These are phyloP conservation scores for Geophilus truncorum DNA, from an alignment of 2,888 invertebrate genomes.

Conservation along the genomic window DNA sequence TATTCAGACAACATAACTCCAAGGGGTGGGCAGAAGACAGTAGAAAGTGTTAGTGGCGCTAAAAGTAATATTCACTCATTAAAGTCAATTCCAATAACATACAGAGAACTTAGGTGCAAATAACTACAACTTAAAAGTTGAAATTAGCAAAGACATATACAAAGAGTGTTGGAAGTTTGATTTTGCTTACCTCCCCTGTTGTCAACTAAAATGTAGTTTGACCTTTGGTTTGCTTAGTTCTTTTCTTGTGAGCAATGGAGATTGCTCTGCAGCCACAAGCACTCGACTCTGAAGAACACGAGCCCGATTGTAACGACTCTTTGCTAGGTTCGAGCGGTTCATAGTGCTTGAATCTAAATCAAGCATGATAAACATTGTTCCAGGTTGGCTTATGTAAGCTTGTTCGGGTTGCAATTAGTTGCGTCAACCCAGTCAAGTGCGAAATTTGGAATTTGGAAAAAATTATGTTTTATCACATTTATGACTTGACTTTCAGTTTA, in stretches of 20 bases:
- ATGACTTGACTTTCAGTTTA: too few species aligned
- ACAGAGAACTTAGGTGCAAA: not conserved
- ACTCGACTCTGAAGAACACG: not conserved
- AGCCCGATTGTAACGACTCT: conserved; percentile 6
- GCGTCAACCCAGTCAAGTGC: not conserved
- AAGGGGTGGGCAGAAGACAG: not conserved
- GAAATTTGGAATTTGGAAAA: not conserved
- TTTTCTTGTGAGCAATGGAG: not conserved
- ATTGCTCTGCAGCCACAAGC: not conserved
- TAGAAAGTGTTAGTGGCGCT: not conserved
- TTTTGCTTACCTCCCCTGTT: not conserved
- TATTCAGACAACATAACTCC: not conserved
- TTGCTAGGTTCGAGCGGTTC: conserved; percentile 3
- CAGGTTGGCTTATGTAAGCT: conserved; percentile 27
- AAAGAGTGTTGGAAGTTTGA: not conserved
- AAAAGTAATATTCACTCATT: not conserved
- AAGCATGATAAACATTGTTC: conserved; percentile 18
- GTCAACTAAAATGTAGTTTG: not conserved
- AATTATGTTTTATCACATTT: too few species aligned
- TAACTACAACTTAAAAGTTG: not conserved
- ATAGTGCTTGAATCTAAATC: conserved; percentile 3
- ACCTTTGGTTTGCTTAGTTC: not conserved
- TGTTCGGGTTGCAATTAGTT: conserved; percentile 1
- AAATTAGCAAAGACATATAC: not conserved
- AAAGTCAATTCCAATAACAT: not conserved